Base-by-base conservation (phyloP, 2,888 invertebrate genomes). In the Drosophila putrida region DNA sequence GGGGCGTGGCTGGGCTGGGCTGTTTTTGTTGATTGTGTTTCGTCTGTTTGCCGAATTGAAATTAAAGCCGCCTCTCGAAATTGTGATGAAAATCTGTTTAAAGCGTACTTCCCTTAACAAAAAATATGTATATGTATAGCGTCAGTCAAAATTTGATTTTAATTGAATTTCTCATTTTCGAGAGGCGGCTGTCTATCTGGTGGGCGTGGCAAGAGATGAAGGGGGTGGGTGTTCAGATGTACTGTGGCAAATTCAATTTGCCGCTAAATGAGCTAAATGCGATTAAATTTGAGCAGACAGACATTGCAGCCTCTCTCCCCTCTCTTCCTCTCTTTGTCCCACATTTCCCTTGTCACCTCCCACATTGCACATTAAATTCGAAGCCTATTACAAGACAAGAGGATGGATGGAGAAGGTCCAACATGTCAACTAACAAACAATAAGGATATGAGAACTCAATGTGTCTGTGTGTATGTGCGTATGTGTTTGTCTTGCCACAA, bases 261-360 rank as follows among this genome's bases (percentile, higher is more conserved):
- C 74, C 78, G 82, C 78, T 74, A 85, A 85, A 85, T 87, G 81
- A 87, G 88, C 79, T 67, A 82, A 88, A 85, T 85, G 70, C 85
- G 85, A 85, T 85, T 85, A 88, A 85, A 84, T 78, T 71, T 70
- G 65, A 47, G 66, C 70, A 70, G 67, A 68, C 69, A 64, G 71
- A 43, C 54, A 35, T 36, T 8, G 35, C 53, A 10, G 15, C 13
- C 39, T 6, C n/a, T 20, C 20, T 20, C 3, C 1, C 10, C 15
- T 3, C 28, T 4, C 13, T 4, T 8, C 20, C 4, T 5, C 28
- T 13, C 28, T 44, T 11, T n/a, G 10, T n/a, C 28, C 1, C 46
- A 41, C n/a, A 3, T 15, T 25, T 31, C 20, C 6, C 20, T n/a
- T 20, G 20, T n/a, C 35, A 47, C 15, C 11, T 10, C 6, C 5